phyloP scores from a whole-genome alignment of 2,888 invertebrate genomes.

The Cloeon dipterum region DNA sequence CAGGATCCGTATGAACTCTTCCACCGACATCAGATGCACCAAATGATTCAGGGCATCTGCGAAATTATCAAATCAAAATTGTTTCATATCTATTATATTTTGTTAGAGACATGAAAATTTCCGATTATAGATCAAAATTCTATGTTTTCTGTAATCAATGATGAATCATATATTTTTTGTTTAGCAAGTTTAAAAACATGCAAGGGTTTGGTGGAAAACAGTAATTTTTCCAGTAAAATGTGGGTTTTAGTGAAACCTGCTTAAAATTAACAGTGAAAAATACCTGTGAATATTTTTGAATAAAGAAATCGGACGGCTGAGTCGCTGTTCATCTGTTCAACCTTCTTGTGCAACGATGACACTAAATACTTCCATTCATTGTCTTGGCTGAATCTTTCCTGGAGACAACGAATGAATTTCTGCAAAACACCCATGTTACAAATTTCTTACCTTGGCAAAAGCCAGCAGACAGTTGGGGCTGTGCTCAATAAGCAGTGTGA shows the following conservation, averaged over 20 bases:
- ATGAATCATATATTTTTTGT: too few relatives aligned
- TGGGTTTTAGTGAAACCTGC: too few relatives aligned
- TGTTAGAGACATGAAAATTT: too few relatives aligned
- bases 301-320: slow-evolving; percentile 8
- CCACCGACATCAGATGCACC: slow-evolving; percentile 20
- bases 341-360: slow-evolving; percentile 17
- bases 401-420: slow-evolving; percentile 9
- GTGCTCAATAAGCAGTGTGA: slow-evolving; percentile 28
- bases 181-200: too few relatives aligned
- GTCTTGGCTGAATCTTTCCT: slow-evolving; percentile 20
- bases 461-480: slow-evolving; percentile 36
- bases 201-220: not conserved
- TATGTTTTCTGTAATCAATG: too few relatives aligned
- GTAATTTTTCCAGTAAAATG: not conserved
- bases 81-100: too few relatives aligned
- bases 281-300: slow-evolving; percentile 8
- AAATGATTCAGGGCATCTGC: slow-evolving; percentile 21
- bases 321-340: slow-evolving; percentile 11
- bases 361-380: slow-evolving; percentile 23
- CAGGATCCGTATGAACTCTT: slow-evolving; percentile 20
- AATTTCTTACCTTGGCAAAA: slow-evolving; percentile 32
- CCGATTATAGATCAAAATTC: too few relatives aligned
- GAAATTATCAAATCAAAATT: too few relatives aligned
- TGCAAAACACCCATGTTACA: too few relatives aligned
- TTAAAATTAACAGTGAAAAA: not conserved